Conservation (phyloP, 2,888 invertebrate genomes). For the Metellina segmentata region DNA sequence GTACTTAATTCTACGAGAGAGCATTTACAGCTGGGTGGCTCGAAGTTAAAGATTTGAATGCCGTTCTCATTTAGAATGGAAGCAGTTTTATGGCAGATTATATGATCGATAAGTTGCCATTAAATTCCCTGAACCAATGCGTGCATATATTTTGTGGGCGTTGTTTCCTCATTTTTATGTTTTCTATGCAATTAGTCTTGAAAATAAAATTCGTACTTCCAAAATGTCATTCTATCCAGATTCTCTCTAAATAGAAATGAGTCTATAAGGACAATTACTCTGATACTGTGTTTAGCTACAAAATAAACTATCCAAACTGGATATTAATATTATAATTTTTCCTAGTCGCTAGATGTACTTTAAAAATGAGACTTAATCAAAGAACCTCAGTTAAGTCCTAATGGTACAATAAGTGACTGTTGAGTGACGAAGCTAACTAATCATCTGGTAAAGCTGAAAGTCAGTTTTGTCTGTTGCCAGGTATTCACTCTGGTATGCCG, state of each 20-base stretch:
- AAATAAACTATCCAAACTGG: too few species aligned
- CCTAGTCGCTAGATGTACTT: too few species aligned
- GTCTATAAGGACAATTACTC: too few species aligned
- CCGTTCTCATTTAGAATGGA: not conserved
- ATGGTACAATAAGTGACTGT: too few species aligned
- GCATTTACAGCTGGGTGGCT: not conserved
- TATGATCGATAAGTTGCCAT: conserved; percentile 1
- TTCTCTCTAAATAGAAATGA: not conserved
- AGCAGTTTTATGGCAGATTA: not conserved
- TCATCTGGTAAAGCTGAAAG: too few species aligned
- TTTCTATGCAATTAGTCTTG: not conserved
- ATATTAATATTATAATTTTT: too few species aligned
- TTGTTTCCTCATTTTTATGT: not conserved
- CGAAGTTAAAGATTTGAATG: not conserved
- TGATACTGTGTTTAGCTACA: too few species aligned
- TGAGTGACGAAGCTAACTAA: too few species aligned
- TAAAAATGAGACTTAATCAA: too few species aligned
- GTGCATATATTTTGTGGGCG: not conserved
- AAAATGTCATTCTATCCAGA: not conserved
- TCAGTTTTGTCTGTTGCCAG: too few species aligned
- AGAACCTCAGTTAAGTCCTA: too few species aligned
- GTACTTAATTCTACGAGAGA: conserved; percentile 2
- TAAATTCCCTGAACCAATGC: not conserved
- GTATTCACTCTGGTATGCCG: too few species aligned
- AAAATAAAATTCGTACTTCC: not conserved